A percentile compares a stretch with the other conserved stretches of the same genome.
phyloP scores from a whole-genome alignment of 2,113 vertebrate genomes.

The Penelope pileata region DNA sequence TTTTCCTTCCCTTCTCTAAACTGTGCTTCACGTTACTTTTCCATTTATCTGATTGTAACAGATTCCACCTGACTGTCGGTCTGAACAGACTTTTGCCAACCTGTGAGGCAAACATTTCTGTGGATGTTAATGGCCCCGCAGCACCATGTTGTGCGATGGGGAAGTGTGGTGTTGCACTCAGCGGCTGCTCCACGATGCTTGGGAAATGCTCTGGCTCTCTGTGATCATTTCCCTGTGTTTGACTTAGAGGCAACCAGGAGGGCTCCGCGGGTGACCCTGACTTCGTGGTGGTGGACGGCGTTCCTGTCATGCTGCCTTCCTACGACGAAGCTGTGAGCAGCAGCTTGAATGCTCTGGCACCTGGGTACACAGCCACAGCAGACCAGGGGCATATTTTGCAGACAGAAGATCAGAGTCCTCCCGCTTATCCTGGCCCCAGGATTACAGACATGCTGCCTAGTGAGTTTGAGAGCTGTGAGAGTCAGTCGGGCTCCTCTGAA shows the following conservation, averaged over 20 bases:
- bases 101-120: neutral
- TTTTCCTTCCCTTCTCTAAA: neutral
- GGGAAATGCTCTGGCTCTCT: neutral
- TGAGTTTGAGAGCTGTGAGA: slow-evolving; percentile 75
- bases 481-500: slow-evolving; percentile 75
- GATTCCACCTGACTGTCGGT: neutral
- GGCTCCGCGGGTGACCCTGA: slow-evolving; percentile 77
- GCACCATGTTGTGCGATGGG: neutral
- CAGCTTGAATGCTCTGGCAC: slow-evolving; percentile 68
- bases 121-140: neutral
- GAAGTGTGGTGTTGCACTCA: neutral
- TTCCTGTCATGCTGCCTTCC: slow-evolving; percentile 87
- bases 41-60: neutral
- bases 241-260: slow-evolving; percentile 75
- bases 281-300: slow-evolving; percentile 87
- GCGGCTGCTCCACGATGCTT: neutral
- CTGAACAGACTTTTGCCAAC: neutral
- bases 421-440: slow-evolving; percentile 81
- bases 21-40: neutral
- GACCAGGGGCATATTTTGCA: slow-evolving; percentile 72
- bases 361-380: slow-evolving; percentile 65
- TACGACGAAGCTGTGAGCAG: slow-evolving; percentile 88
- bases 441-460: slow-evolving; percentile 65
- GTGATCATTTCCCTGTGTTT: neutral
- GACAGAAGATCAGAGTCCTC: slow-evolving; percentile 83